A percentile compares a stretch with the other conserved stretches of the same genome.
Evolutionary conservation across 2,113 vertebrate species (phyloP).

Genomic region (human): GRCh38 chr6:130717001-130717500

Average conservation of each 20-base stretch:
- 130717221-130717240: neutral
- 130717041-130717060: neutral
- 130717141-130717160: neutral
- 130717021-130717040: neutral
- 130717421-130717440: neutral
- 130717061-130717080: neutral
- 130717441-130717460: neutral
- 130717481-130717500: neutral
- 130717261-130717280: neutral
- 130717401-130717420: neutral
- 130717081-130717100: neutral
- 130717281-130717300: neutral
- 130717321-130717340: neutral
- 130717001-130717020: neutral
- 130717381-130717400: neutral
- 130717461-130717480: neutral
- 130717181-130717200: neutral
- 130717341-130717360: neutral
- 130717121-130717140: neutral
- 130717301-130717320: neutral
- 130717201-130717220: neutral
- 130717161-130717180: neutral
- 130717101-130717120: too few relatives aligned
- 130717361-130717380: fast-evolving
- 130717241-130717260: neutral